These are phyloP conservation scores for Lagopus leucura DNA, from an alignment of 2,113 vertebrate genomes.

Conservation along the genomic window DNA sequence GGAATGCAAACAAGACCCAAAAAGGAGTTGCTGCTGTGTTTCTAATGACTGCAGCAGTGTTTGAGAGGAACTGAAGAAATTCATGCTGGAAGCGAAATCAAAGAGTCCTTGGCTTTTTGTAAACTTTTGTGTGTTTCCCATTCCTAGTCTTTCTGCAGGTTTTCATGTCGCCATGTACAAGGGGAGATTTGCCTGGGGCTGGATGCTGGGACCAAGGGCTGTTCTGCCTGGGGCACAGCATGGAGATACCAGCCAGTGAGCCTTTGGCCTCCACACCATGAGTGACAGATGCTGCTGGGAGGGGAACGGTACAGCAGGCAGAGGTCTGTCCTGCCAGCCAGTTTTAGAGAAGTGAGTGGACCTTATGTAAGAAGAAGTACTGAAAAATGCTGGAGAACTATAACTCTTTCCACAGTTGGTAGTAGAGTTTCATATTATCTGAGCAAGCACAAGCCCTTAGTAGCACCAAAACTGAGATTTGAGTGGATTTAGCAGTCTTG, in stretches of 20 bases:
- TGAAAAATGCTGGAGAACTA: not conserved
- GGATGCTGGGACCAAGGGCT: not conserved
- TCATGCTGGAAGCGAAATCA: not conserved
- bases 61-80: not conserved
- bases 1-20: not conserved
- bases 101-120: not conserved
- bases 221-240: accelerated
- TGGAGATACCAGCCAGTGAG: accelerated
- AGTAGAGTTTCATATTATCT: accelerated
- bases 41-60: not conserved
- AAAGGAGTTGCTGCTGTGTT: not conserved
- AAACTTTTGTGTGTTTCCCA: not conserved
- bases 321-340: not conserved
- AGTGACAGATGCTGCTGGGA: not conserved
- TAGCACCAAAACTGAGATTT: not conserved
- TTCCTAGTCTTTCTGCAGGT: not conserved
- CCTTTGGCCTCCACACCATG: not conserved
- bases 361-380: not conserved
- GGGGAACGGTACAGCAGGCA: not conserved
- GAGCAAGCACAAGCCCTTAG: not conserved
- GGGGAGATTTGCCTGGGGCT: not conserved
- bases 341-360: not conserved
- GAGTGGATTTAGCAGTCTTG: not conserved
- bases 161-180: not conserved
- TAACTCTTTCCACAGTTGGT: not conserved